phyloP scores from a whole-genome alignment of 2,113 vertebrate genomes.

The Psittacus erithacus region DNA sequence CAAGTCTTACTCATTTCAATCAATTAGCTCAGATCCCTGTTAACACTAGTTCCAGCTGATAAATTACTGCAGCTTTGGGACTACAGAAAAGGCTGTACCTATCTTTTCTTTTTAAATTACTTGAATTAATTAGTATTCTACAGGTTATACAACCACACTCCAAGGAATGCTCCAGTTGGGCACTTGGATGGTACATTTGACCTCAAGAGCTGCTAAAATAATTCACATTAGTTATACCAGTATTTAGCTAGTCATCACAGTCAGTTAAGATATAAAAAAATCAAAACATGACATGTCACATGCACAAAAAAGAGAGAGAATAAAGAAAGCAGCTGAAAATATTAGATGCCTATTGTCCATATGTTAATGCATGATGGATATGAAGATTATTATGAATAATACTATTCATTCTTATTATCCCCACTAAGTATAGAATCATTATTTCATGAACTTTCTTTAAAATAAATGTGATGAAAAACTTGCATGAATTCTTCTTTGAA shows the following conservation, averaged over 20 bases:
- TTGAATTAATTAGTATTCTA: background rate
- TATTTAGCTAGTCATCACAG: background rate
- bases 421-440: background rate
- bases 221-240: background rate
- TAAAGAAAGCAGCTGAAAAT: slow-evolving; percentile 10
- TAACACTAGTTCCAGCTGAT: background rate
- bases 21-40: background rate
- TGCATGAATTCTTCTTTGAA: background rate
- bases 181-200: background rate
- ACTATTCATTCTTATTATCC: slow-evolving; percentile 2
- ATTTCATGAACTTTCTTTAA: slow-evolving; percentile 9
- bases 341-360: background rate
- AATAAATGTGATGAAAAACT: slow-evolving; percentile 10
- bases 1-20: background rate
- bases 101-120: background rate
- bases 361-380: background rate
- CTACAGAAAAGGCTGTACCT: background rate
- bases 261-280: background rate
- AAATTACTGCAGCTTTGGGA: slow-evolving; percentile 16
- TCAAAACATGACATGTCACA: background rate
- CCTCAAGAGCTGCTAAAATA: background rate
- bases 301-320: background rate
- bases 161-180: background rate
- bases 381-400: slow-evolving; percentile 32
- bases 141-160: background rate